These are phyloP conservation scores for Percina caprodes DNA, from an alignment of 2,113 vertebrate species.

Conservation along the genomic window DNA sequence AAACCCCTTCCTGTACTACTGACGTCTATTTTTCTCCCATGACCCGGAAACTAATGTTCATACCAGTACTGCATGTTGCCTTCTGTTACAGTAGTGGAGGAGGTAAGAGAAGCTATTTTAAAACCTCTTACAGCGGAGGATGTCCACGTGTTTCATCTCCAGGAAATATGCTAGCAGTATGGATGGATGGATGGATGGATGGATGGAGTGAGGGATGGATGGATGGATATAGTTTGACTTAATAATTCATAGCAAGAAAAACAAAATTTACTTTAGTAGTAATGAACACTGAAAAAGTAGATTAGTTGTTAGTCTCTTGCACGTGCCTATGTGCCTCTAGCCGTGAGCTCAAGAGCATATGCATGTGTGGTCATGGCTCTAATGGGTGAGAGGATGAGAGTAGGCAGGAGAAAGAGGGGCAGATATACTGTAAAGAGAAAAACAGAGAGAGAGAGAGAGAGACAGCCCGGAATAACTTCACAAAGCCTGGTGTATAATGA, in stretches of 20 bases:
- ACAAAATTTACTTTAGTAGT: not conserved
- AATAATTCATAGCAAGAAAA: not conserved
- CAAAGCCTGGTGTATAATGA: conserved; percentile 22
- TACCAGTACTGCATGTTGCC: conserved; percentile 40
- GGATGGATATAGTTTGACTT: not conserved
- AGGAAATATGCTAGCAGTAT: conserved; percentile 4
- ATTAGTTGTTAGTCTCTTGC: not conserved
- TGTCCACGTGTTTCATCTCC: conserved; percentile 36
- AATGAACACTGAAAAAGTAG: not conserved
- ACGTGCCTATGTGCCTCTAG: conserved; percentile 25
- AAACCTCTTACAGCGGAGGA: conserved; percentile 45
- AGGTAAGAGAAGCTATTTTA: conserved; percentile 67
- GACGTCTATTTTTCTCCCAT: conserved; percentile 48
- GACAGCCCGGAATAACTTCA: conserved; percentile 14
- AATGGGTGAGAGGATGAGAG: conserved; percentile 36
- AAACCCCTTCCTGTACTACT: conserved; percentile 6
- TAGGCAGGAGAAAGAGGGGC: conserved; percentile 17
- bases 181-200: not conserved
- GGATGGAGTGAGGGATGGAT: conserved; percentile 15
- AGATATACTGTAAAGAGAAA: not conserved
- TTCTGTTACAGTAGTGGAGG: conserved; percentile 51
- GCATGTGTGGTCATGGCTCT: conserved; percentile 40
- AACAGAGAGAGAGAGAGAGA: conserved; percentile 7
- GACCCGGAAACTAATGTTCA: conserved; percentile 63
- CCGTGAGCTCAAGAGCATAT: conserved; percentile 26